These are phyloP conservation scores for Eulemur mongoz DNA, from an alignment of 2,797 vertebrate species.

Conservation along the genomic window DNA sequence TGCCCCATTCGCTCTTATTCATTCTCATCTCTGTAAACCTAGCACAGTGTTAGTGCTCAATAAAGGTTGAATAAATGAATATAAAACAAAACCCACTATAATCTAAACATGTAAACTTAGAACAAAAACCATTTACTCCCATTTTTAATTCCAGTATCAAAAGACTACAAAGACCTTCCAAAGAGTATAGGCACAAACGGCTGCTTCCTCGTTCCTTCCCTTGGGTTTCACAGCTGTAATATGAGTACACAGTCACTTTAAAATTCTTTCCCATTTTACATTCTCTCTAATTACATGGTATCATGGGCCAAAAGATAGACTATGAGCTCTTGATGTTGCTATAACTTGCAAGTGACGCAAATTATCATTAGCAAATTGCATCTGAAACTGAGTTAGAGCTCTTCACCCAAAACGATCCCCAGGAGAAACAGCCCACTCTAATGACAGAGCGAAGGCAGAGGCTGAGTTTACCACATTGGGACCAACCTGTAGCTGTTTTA, in stretches of 20 bases:
- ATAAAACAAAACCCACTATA: neutral
- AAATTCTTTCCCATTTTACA: slow-evolving; percentile 41
- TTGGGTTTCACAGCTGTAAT: slow-evolving; percentile 28
- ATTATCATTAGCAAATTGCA: slow-evolving; percentile 65
- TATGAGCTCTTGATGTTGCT: slow-evolving; percentile 64
- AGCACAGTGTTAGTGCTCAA: neutral
- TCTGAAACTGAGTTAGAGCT: slow-evolving; percentile 59
- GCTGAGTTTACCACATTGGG: neutral
- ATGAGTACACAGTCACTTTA: slow-evolving; percentile 4
- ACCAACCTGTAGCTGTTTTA: slow-evolving; percentile 44
- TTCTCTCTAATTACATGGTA: slow-evolving; percentile 67
- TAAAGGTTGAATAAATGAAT: neutral
- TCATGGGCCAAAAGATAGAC: slow-evolving; percentile 67
- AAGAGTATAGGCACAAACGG: neutral
- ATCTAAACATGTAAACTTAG: neutral
- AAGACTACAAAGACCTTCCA: neutral
- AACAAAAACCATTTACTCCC: neutral
- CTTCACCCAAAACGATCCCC: slow-evolving; percentile 48
- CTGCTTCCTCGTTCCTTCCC: neutral
- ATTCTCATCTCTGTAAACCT: neutral
- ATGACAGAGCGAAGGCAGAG: neutral
- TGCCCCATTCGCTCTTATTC: neutral
- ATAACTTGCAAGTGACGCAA: slow-evolving; percentile 61
- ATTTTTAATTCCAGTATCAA: neutral
- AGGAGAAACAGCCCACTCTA: slow-evolving; percentile 24